phyloP scores from a whole-genome alignment of 1,140 invertebrate genomes.

The Forficula auricularia region DNA sequence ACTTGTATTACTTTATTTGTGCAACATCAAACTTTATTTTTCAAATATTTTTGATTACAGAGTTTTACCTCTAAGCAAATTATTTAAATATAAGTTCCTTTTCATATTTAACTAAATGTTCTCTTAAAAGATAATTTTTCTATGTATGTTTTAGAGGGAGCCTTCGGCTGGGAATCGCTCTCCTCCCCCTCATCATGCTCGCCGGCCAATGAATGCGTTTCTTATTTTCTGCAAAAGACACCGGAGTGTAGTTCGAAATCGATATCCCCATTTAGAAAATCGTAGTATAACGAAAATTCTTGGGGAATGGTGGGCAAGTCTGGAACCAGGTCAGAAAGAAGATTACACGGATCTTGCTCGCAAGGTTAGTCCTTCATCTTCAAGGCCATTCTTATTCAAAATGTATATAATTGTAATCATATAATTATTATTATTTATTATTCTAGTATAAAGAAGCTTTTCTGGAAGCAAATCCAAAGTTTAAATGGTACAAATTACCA shows the following conservation, averaged over 20 bases:
- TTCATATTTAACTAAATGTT: too few species aligned
- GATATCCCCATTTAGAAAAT: constrained; percentile 77
- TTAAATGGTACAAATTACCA: constrained; percentile 86
- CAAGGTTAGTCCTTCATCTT: too few species aligned
- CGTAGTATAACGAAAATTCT: constrained; percentile 80
- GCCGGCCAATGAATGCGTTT: constrained; percentile 89
- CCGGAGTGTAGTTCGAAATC: constrained; percentile 63
- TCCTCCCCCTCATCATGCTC: constrained; percentile 46
- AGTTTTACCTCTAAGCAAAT: too few species aligned
- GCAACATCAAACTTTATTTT: too few species aligned
- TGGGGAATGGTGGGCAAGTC: constrained; percentile 82
- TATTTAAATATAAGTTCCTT: too few species aligned
- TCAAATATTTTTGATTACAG: too few species aligned
- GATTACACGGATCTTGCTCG: constrained; percentile 76
- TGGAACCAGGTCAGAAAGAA: constrained; percentile 64
- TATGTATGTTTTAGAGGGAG: too few species aligned
- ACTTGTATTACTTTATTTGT: too few species aligned
- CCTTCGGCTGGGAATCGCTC: too few species aligned
- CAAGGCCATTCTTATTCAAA: too few species aligned
- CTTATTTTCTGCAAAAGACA: constrained; percentile 88
- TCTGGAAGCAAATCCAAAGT: constrained; percentile 79
- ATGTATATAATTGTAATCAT: too few species aligned
- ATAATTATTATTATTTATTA: constrained; percentile 13
- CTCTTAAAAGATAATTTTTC: too few species aligned
- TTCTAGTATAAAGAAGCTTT: constrained; percentile 88